phyloP scores from a whole-genome alignment of 2,113 vertebrate genomes.

The Grallaria varia region DNA sequence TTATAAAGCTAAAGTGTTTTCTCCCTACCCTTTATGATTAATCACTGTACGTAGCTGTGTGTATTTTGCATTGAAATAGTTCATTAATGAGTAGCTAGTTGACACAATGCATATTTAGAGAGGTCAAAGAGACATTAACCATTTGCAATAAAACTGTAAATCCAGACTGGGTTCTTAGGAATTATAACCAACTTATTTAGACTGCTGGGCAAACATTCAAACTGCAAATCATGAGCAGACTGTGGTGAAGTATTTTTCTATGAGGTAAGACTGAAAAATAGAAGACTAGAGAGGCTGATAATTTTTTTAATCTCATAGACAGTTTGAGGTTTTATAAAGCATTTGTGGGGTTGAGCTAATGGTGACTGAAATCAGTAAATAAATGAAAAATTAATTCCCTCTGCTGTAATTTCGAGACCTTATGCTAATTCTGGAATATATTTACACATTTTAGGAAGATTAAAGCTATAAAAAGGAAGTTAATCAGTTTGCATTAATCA shows the following conservation, averaged over 20 bases:
- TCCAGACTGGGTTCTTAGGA: neutral
- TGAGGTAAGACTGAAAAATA: neutral
- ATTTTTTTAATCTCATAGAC: neutral
- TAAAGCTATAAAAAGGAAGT: conserved; percentile 11
- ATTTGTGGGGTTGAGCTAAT: neutral
- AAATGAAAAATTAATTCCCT: neutral
- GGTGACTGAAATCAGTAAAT: neutral
- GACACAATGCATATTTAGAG: neutral
- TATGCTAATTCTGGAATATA: neutral
- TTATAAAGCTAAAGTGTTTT: neutral
- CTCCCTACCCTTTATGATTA: neutral
- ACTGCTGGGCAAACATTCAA: neutral
- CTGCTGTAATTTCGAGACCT: neutral
- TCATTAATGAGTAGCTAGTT: neutral
- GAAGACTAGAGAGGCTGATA: neutral
- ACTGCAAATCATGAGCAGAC: neutral
- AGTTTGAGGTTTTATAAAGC: neutral
- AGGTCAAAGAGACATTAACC: neutral
- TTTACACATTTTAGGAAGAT: conserved; percentile 15
- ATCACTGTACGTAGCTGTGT: neutral
- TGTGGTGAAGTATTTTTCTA: neutral
- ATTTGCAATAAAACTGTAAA: neutral
- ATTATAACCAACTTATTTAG: neutral
- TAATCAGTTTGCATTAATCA: conserved; percentile 36
- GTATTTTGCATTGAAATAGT: neutral